Conservation (phyloP, 1,140 invertebrate species). For the Acromyrmex echinatior region DNA sequence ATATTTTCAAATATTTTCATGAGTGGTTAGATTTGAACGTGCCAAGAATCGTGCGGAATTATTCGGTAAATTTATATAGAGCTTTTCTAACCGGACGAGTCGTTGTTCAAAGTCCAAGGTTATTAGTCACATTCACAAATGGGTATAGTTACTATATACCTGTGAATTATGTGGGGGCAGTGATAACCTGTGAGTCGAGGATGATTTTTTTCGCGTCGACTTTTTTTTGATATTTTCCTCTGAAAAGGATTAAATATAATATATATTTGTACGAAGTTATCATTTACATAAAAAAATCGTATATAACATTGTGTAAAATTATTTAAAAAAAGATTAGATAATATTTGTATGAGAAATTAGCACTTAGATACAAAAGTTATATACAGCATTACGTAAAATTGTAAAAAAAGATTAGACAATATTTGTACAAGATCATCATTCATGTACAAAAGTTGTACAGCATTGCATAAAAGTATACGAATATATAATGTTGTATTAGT, state of each 20-base stretch:
- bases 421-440: background rate
- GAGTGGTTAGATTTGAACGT: background rate
- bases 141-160: conserved; percentile 66
- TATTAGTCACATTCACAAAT: conserved; percentile 65
- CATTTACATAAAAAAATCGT: background rate
- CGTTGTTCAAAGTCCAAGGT: conserved; percentile 80
- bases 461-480: conserved; percentile 4
- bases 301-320: no score
- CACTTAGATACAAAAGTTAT: background rate
- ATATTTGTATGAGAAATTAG: no score
- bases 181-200: conserved; percentile 33
- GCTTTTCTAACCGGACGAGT: conserved; percentile 62
- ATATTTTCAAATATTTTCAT: conserved; percentile 12
- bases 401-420: background rate
- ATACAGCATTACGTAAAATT: background rate
- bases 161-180: conserved; percentile 58
- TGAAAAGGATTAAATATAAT: background rate
- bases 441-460: background rate
- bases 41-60: conserved; percentile 48
- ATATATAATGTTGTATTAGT: background rate
- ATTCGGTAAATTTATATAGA: conserved; percentile 65
- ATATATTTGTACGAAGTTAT: background rate
- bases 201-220: background rate
- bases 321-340: no score
- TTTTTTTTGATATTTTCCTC: background rate